A percentile compares a stretch with the other conserved stretches of the same genome.
phyloP scores from a whole-genome alignment of 53 echinoderm and acorn worm species.

The Apostichopus leukothele region DNA sequence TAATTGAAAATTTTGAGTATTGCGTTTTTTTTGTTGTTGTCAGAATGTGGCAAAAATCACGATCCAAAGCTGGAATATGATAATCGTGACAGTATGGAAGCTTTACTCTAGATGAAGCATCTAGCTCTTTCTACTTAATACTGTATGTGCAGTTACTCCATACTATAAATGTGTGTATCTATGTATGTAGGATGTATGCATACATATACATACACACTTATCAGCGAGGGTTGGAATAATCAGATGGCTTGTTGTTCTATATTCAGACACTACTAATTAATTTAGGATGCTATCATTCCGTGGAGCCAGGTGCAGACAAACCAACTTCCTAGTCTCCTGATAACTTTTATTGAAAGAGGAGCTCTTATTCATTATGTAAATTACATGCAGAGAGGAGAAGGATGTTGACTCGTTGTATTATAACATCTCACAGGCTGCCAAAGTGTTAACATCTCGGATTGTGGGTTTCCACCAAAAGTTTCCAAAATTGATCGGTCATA shows the following conservation, averaged over 20 bases:
- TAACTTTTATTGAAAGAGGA: background rate
- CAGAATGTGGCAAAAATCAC: no score
- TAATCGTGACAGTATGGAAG: no score
- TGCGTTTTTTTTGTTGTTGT: no score
- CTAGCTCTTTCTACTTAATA: background rate
- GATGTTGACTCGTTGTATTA: background rate
- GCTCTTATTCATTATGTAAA: background rate
- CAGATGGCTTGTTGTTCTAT: background rate
- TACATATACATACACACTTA: no score
- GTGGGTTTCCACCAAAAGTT: background rate
- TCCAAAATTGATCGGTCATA: background rate
- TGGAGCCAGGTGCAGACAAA: conserved; percentile 1
- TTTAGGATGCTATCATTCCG: conserved; percentile 32
- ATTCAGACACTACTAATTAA: conserved; percentile 26
- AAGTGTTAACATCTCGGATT: background rate
- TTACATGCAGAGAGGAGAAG: background rate
- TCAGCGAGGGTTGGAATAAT: no score
- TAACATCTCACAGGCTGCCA: background rate
- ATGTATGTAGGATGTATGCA: no score
- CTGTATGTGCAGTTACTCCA: no score
- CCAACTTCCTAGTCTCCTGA: conserved; percentile 5
- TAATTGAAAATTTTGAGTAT: no score
- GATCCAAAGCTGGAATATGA: no score
- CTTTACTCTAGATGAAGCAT: background rate
- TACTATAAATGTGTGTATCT: no score